Evolutionary conservation across 2,888 invertebrate species (phyloP), one percentile per base, ranked within the genome.

Genomic region (Nymphalis urticae): DNA sequence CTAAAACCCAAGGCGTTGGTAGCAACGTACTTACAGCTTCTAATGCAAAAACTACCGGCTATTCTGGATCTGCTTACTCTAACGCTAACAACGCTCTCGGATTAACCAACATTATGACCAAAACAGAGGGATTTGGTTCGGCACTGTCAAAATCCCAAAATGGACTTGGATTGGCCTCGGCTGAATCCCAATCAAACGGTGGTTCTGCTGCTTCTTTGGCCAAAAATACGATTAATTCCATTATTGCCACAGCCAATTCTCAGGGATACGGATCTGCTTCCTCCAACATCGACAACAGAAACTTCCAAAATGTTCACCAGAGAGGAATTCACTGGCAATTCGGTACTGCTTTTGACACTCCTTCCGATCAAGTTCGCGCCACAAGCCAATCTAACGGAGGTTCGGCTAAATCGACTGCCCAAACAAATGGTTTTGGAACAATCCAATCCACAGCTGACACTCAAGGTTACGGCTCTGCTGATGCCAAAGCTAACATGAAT

Each of bases 321-420:
- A 84, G 82, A 65, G 80, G 81, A 62, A 84, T 87, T 77, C 82
- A 82, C 69, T 91, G 91, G 91, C 86, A 82, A 51, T 90, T 91
- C 73, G 91, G 91, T 17, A 87, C 88, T 32, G 73, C 80, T 1
- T 91, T 90, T 73, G 84, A 82, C 63, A 71, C 71, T 16, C 89
- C 88, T n/a, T 61, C 82, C 47, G 79, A 77, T 21, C 79, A 79
- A 10, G 80, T 79, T 48, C 68, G 77, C 59, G 75, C 76, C 65
- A 64, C 67, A 70, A 70, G 81, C 79, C 68, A 82, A 76, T 70
- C 78, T 64, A 59, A 74, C 13, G 77, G 75, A 50, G 80, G 79
- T 9, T 73, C 70, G 17, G 80, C 78, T 36, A 75, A 79, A 53
- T 78, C 81, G 8, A 66, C 73, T 21, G 80, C 81, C 42, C 79